Percentiles rank a stretch among this genome's conserved stretches.
phyloP scores from a whole-genome alignment of 2,888 invertebrate species.

The Dysmachus trigonus region DNA sequence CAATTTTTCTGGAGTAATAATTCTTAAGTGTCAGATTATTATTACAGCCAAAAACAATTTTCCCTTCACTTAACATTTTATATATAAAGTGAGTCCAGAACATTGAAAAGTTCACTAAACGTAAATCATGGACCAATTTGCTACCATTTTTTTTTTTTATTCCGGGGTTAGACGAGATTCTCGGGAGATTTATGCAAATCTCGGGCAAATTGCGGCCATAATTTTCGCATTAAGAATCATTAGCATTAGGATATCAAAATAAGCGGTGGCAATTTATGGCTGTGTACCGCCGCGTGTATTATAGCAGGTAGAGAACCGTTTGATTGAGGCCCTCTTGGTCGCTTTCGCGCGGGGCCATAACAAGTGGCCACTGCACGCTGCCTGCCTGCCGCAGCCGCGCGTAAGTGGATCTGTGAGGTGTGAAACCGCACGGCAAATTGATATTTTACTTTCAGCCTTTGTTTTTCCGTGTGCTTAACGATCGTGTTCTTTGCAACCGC shows the following conservation, averaged over 20 bases:
- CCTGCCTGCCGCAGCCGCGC: no score
- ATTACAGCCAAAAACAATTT: neutral
- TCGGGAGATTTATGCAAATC: constrained; percentile 12
- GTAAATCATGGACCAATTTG: neutral
- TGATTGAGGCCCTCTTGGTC: neutral
- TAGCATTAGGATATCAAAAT: constrained; percentile 25
- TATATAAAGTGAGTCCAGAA: neutral
- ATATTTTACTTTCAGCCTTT: constrained; percentile 25
- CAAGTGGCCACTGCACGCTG: neutral
- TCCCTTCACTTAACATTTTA: neutral
- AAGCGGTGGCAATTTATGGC: constrained; percentile 23
- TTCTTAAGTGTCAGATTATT: neutral
- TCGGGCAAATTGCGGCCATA: constrained; percentile 1
- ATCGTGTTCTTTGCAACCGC: constrained; percentile 10
- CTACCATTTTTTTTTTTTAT: neutral
- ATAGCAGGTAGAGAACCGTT: neutral
- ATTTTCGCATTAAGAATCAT: constrained; percentile 28
- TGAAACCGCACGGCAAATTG: constrained; percentile 38
- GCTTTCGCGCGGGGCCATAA: constrained; percentile 8
- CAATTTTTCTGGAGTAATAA: neutral
- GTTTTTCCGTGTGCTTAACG: constrained; percentile 24
- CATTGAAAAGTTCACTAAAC: neutral
- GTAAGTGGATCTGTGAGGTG: constrained; percentile 34
- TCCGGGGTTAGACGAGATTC: neutral
- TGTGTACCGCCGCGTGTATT: neutral